Conservation (phyloP, 2,113 vertebrate genomes). For the Salminus brasiliensis region DNA sequence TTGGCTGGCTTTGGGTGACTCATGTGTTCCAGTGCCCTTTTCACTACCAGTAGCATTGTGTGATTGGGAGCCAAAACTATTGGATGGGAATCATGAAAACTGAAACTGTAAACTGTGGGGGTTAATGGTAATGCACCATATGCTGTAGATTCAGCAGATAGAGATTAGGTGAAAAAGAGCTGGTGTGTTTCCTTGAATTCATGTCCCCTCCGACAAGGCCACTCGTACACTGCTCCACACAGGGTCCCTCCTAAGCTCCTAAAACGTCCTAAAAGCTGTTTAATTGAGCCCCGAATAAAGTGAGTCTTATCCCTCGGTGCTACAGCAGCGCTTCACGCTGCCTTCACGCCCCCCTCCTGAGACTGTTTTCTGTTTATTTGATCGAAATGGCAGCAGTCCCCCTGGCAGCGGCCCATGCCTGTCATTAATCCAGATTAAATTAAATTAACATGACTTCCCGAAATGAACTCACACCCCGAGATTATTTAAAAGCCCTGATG, state of each 20-base stretch:
- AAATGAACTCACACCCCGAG: constrained; percentile 50
- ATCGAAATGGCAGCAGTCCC: constrained; percentile 53
- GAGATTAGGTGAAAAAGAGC: constrained; percentile 46
- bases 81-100: too few species aligned
- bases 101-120: too few species aligned
- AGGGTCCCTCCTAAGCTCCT: constrained; percentile 45
- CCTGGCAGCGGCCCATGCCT: constrained; percentile 43
- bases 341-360: constrained; percentile 37
- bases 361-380: constrained; percentile 63
- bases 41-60: too few species aligned
- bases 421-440: constrained; percentile 71
- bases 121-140: constrained; percentile 9
- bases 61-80: too few species aligned
- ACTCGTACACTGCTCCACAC: constrained; percentile 30
- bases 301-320: constrained; percentile 62
- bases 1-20: too few species aligned
- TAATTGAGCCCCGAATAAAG: constrained; percentile 67
- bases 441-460: constrained; percentile 51
- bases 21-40: too few species aligned
- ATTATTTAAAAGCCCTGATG: constrained; percentile 21
- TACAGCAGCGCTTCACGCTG: not conserved
- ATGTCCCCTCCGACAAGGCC: constrained; percentile 32
- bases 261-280: constrained; percentile 58
- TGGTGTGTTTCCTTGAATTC: constrained; percentile 39
- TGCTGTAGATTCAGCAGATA: not conserved